A percentile compares a stretch with the other conserved stretches of the same genome.
Evolutionary conservation across 2,113 vertebrate genomes (phyloP).

Genomic region (Prunella himalayana): DNA sequence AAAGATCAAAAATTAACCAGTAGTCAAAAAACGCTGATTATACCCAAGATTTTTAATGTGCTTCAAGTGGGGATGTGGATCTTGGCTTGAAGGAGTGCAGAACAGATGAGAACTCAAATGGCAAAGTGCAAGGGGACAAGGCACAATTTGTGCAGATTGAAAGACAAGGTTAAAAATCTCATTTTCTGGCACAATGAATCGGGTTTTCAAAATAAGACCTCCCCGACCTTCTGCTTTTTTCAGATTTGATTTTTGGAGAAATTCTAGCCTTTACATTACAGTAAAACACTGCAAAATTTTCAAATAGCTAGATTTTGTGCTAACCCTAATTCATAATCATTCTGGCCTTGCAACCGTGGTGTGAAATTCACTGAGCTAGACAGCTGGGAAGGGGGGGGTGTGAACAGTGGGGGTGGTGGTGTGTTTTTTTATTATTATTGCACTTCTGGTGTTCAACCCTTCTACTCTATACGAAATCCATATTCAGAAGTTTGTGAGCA

Average conservation of each 20-base stretch:
- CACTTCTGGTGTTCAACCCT: constrained; percentile 44
- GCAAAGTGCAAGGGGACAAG: not conserved
- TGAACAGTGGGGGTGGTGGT: constrained; percentile 50
- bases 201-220: not conserved
- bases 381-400: constrained; percentile 57
- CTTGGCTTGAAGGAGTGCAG: accelerated
- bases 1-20: not conserved
- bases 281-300: not conserved
- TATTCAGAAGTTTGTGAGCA: not conserved
- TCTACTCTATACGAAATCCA: not conserved
- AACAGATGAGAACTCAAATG: not conserved
- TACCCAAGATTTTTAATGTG: not conserved
- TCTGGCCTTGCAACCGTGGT: constrained; percentile 50
- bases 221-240: not conserved
- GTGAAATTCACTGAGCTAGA: constrained; percentile 54
- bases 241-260: not conserved
- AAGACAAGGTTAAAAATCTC: not conserved
- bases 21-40: not conserved
- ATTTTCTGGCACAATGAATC: not conserved
- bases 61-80: not conserved
- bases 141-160: not conserved
- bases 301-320: constrained; percentile 4
- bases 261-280: not conserved
- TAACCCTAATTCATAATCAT: constrained; percentile 43
- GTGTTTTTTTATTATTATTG: constrained; percentile 40